A percentile compares a stretch with the other conserved stretches of the same genome.
phyloP scores from a whole-genome alignment of 2,888 invertebrate species.

The Polia nebulosa region DNA sequence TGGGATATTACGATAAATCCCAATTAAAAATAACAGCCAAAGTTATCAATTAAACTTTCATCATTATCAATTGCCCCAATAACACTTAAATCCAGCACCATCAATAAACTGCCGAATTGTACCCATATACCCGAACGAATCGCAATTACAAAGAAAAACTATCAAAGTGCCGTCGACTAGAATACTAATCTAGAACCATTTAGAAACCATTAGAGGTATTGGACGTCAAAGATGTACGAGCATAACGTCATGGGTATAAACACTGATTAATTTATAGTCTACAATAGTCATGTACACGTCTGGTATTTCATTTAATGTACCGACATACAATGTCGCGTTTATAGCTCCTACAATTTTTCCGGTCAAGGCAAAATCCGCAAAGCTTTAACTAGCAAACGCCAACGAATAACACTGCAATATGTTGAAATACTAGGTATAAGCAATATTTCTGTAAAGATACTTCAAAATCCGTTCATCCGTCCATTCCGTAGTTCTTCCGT shows the following conservation, averaged over 20 bases:
- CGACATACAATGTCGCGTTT: not conserved
- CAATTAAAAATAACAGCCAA: conserved; percentile 6
- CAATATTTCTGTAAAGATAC: too few relatives aligned
- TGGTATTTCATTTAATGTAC: conserved; percentile 2
- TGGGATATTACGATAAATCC: not conserved
- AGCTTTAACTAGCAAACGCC: not conserved
- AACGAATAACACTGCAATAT: too few relatives aligned
- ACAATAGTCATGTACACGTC: not conserved
- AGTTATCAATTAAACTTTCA: not conserved
- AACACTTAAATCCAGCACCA: conserved; percentile 23
- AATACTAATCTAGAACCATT: conserved; percentile 64
- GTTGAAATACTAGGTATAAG: too few relatives aligned
- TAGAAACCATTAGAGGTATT: conserved; percentile 63
- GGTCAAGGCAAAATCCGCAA: not conserved
- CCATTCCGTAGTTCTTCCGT: too few relatives aligned
- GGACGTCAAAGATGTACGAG: conserved; percentile 50
- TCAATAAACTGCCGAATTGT: conserved; percentile 39
- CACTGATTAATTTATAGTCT: conserved; percentile 44
- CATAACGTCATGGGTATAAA: conserved; percentile 10
- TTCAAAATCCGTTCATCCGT: too few relatives aligned
- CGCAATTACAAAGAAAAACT: conserved; percentile 60
- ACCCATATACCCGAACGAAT: conserved; percentile 26
- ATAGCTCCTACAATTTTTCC: not conserved
- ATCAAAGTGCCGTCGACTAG: conserved; percentile 55
- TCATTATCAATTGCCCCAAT: conserved; percentile 30